Conservation (phyloP, 2,888 invertebrate species). For the Drosophila paucipuncta region DNA sequence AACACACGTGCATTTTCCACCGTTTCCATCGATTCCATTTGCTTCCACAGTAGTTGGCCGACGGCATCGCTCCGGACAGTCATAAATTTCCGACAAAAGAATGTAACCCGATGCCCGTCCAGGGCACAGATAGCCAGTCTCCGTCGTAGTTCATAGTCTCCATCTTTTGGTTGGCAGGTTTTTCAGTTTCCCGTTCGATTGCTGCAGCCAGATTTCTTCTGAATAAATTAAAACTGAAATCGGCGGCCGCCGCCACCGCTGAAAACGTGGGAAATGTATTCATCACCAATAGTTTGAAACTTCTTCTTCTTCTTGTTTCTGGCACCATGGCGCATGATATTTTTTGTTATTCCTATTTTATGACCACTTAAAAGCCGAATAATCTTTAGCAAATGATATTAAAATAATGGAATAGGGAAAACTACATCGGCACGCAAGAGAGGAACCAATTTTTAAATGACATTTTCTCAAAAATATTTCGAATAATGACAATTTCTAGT, state of each 20-base stretch:
- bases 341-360: constrained; percentile 74
- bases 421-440: constrained; percentile 6
- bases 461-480: background rate
- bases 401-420: constrained; percentile 41
- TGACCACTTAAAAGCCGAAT: constrained; percentile 55
- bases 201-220: constrained; percentile 76
- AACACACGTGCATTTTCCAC: constrained; percentile 81
- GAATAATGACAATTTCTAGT: background rate
- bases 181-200: constrained; percentile 72
- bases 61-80: constrained; percentile 44
- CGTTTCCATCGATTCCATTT: constrained; percentile 53
- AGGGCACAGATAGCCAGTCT: constrained; percentile 30
- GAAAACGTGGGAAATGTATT: constrained; percentile 79
- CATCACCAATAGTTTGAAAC: constrained; percentile 54
- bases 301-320: constrained; percentile 23
- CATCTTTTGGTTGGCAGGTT: constrained; percentile 41
- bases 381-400: constrained; percentile 55
- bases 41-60: constrained; percentile 53
- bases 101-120: constrained; percentile 70
- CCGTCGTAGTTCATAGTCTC: constrained; percentile 30
- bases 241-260: constrained; percentile 43
- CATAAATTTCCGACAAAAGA: constrained; percentile 79
- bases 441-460: background rate
- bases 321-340: constrained; percentile 51
- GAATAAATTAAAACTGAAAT: constrained; percentile 80